Conservation (phyloP, 2,888 invertebrate species). For the Empis livida region DNA sequence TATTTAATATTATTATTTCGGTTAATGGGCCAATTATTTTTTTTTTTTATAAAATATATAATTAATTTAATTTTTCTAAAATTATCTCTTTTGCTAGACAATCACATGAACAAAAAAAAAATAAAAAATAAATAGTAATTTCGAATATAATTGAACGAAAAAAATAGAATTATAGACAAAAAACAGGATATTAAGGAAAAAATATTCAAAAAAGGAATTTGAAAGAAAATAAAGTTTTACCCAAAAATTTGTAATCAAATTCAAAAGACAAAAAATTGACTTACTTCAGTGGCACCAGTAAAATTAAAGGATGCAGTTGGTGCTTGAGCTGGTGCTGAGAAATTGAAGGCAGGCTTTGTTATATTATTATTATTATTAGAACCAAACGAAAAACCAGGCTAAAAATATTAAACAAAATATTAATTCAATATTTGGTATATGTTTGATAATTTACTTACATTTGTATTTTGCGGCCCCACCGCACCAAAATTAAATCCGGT, state of each 20-base stretch:
- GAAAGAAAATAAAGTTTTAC: background rate
- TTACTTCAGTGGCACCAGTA: constrained; percentile 9
- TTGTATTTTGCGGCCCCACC: background rate
- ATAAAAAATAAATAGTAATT: no score
- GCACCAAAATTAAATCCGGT: constrained; percentile 17
- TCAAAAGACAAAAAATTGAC: background rate
- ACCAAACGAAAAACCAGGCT: constrained; percentile 16
- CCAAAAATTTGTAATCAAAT: background rate
- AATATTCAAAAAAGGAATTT: no score
- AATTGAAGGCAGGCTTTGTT: constrained; percentile 17
- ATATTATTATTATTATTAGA: constrained; percentile 12
- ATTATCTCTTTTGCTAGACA: no score
- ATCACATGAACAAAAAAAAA: no score
- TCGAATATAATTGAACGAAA: no score
- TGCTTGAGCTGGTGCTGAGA: constrained; percentile 8
- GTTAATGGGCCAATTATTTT: no score
- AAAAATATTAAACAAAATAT: constrained; percentile 3
- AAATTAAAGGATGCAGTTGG: constrained; percentile 10
- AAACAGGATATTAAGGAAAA: no score
- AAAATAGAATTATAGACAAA: no score
- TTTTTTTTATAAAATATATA: no score
- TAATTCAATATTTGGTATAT: background rate
- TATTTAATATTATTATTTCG: background rate
- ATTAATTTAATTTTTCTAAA: no score
- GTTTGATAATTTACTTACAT: background rate